These are phyloP conservation scores for Liodrosophila aerea DNA, from an alignment of 2,888 invertebrate genomes.

Conservation along the genomic window DNA sequence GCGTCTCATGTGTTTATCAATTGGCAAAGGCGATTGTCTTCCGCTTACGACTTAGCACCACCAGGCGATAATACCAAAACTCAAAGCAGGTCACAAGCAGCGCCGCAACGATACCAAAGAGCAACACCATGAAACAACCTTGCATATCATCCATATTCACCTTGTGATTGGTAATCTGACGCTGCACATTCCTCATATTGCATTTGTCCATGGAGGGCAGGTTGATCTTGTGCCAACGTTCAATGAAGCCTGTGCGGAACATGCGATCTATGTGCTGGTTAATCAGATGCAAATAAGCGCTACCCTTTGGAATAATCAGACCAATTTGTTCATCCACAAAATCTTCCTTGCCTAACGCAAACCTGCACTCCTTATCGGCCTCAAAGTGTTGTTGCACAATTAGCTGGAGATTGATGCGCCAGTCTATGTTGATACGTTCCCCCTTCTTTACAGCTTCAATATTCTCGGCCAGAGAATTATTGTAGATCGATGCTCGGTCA, in stretches of 20 bases:
- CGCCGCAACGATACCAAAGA: constrained; percentile 84
- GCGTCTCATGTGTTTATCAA: constrained; percentile 34
- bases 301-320: constrained; percentile 88
- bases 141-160: constrained; percentile 96
- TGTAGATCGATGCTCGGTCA: constrained; percentile 84
- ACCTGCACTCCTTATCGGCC: constrained; percentile 88
- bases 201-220: constrained; percentile 91
- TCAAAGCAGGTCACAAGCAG: constrained; percentile 63
- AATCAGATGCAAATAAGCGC: constrained; percentile 89
- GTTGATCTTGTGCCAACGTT: constrained; percentile 91
- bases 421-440: constrained; percentile 90
- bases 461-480: constrained; percentile 82
- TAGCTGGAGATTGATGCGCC: constrained; percentile 89
- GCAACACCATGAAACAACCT: constrained; percentile 93
- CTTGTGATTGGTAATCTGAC: constrained; percentile 92
- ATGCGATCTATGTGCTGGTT: constrained; percentile 91
- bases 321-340: constrained; percentile 91
- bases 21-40: constrained; percentile 41
- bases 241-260: constrained; percentile 92
- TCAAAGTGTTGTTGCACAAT: constrained; percentile 88
- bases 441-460: constrained; percentile 86
- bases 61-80: constrained; percentile 64
- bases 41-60: constrained; percentile 36
- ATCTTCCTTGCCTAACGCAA: constrained; percentile 89
- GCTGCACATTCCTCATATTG: constrained; percentile 85